These are phyloP conservation scores for Apotomis capreana DNA, from an alignment of 2,888 invertebrate genomes.

Conservation along the genomic window DNA sequence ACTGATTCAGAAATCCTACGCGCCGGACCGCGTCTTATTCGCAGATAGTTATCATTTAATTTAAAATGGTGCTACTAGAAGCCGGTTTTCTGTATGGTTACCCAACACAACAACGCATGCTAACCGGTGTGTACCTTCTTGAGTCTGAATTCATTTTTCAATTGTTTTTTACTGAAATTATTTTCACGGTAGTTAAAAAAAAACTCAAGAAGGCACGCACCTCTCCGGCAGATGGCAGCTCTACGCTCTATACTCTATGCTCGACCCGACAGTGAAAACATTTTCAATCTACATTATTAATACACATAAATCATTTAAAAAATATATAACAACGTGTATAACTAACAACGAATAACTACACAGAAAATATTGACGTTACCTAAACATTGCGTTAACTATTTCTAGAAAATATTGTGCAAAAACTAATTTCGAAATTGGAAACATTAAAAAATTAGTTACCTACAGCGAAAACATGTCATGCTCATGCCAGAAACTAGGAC, in stretches of 20 bases:
- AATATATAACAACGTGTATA: conserved; percentile 42
- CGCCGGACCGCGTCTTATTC: conserved; percentile 15
- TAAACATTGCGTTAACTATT: conserved; percentile 39
- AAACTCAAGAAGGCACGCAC: conserved; percentile 8
- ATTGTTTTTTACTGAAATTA: not conserved
- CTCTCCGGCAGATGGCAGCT: not conserved
- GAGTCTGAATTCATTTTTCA: not conserved
- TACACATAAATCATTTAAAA: conserved; percentile 41
- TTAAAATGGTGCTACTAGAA: conserved; percentile 28
- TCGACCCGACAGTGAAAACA: conserved; percentile 23
- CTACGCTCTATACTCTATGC: conserved; percentile 6
- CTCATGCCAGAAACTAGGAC: conserved; percentile 4
- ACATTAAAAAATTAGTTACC: conserved; percentile 18
- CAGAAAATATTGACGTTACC: conserved; percentile 32
- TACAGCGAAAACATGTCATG: conserved; percentile 11
- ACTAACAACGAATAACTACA: conserved; percentile 39
- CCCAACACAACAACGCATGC: not conserved
- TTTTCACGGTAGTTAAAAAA: not conserved
- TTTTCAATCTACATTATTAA: conserved; percentile 22
- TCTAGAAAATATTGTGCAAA: conserved; percentile 30
- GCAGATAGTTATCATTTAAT: conserved; percentile 15
- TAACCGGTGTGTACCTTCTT: conserved; percentile 3
- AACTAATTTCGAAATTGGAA: conserved; percentile 23
- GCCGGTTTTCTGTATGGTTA: conserved; percentile 17
- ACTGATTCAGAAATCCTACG: conserved; percentile 23